phyloP scores from a whole-genome alignment of 2,888 invertebrate species.

The Scaptomyza tumidula region DNA sequence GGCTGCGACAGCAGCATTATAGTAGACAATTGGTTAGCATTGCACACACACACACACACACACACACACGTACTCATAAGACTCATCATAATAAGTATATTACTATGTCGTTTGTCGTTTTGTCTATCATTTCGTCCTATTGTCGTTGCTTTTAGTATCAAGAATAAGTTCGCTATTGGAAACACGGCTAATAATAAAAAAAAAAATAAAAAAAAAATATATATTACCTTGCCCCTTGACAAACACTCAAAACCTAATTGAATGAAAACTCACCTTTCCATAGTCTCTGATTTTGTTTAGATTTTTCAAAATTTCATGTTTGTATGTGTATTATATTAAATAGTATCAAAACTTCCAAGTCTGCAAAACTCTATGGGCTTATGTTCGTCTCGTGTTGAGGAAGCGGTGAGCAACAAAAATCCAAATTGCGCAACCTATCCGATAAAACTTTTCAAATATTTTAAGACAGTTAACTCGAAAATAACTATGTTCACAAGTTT shows the following conservation, averaged over 20 bases:
- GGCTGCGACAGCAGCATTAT: slow-evolving; percentile 33
- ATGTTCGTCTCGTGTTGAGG: slow-evolving; percentile 30
- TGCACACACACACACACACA: slow-evolving; percentile 6
- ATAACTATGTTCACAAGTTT: background rate
- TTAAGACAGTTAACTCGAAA: slow-evolving; percentile 11
- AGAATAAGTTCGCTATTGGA: slow-evolving; percentile 5
- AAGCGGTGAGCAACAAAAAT: slow-evolving; percentile 31
- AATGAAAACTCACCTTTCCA: background rate
- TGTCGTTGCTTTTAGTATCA: slow-evolving; percentile 18
- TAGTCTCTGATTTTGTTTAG: slow-evolving; percentile 7
- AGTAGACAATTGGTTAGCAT: slow-evolving; percentile 58
- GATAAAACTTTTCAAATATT: background rate
- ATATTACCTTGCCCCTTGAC: background rate
- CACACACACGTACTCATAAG: slow-evolving; percentile 7
- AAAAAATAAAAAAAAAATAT: background rate
- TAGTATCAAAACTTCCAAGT: background rate
- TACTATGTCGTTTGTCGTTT: background rate
- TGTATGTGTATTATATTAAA: background rate
- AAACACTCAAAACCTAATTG: slow-evolving; percentile 15
- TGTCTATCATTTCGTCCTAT: slow-evolving; percentile 10
- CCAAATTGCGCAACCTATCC: background rate
- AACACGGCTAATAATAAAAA: slow-evolving; percentile 2
- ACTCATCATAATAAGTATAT: background rate
- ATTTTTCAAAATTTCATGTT: slow-evolving; percentile 24
- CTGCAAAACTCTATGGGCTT: slow-evolving; percentile 27